Base-by-base conservation (phyloP, 2,888 invertebrate species). In the Drosophila nr. fundita region DNA sequence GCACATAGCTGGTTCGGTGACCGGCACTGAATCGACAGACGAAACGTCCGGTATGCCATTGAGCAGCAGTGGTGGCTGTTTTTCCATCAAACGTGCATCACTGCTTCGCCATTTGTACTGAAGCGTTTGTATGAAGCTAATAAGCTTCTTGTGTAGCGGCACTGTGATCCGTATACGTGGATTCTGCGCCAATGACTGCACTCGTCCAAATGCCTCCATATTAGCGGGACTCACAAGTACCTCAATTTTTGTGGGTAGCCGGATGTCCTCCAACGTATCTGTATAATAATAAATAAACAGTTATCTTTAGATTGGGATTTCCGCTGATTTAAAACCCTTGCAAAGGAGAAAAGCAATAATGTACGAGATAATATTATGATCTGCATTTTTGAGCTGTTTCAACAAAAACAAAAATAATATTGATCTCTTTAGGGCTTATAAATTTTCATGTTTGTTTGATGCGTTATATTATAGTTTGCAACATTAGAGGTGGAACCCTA, bases 121-220 rank as follows among this genome's bases (percentile, higher is more conserved):
- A 76, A 99, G 94, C 89, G 95, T 96, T 76, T 94, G 94, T 52
- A 98, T 94, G 53, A 98, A 94, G 65, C 95, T 95, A 18, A 95
- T 94, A 11, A 98, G 94, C 53, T 96, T 94, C 76, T 96, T 95
- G 87, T 97, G 96, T 63, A 97, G 94, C 29, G 97, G 96, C 61
- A 97, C 94, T 55, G 95, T 94, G 45, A 96, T 95, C 69, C 96
- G 95, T 7, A 97, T 95, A 81, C 98, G 95, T 34, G 99, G 99
- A 94, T 99, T 99, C 94, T 98, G 98, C 3, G 98, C 96, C 63
- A 97, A 94, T 10, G 95, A 94, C 92, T 98, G 98, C 36, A 99
- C 98, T 84, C 95, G 95, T 87, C 96, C 94, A 96, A 98, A 98
- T 32, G 97, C 95, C 76, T 94, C 94, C 93, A 96, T 96, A 85